Conservation (phyloP, 2,888 invertebrate genomes). For the Chorisops tibialis region DNA sequence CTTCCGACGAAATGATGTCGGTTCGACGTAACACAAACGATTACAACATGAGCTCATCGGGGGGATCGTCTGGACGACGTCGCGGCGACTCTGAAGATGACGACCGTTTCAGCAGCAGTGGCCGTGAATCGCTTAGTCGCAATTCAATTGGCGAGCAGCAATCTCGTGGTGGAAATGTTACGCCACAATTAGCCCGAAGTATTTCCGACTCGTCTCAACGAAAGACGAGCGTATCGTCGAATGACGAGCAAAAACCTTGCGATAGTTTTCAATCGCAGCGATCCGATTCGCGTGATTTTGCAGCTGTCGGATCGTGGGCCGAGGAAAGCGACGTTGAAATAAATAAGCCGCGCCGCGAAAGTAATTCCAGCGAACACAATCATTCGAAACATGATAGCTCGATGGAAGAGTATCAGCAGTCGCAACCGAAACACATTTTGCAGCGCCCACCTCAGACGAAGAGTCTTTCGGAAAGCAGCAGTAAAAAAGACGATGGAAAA, state of each 20-base stretch:
- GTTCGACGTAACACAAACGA: constrained; percentile 1
- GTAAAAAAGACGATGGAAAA: constrained; percentile 40
- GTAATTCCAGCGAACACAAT: constrained; percentile 42
- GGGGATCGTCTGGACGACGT: constrained; percentile 20
- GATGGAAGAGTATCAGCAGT: constrained; percentile 43
- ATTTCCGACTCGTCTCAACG: constrained; percentile 53
- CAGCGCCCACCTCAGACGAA: constrained; percentile 45
- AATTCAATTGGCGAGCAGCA: constrained; percentile 37
- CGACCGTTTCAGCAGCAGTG: constrained; percentile 37
- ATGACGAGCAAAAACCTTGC: constrained; percentile 43
- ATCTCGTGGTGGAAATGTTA: constrained; percentile 34
- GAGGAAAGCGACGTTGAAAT: constrained; percentile 50
- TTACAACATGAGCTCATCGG: background rate
- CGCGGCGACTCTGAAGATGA: constrained; percentile 40
- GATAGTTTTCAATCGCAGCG: constrained; percentile 35
- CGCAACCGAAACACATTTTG: constrained; percentile 48
- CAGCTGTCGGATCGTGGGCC: constrained; percentile 51
- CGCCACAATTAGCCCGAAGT: constrained; percentile 47
- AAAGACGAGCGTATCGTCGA: constrained; percentile 50
- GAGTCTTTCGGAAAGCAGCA: constrained; percentile 29
- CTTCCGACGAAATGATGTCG: constrained; percentile 34
- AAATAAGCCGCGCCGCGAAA: constrained; percentile 46
- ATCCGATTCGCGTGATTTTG: constrained; percentile 34
- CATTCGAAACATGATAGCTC: constrained; percentile 27
- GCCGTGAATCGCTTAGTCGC: constrained; percentile 35